Conservation (phyloP, 2,888 invertebrate genomes). For the Dryadula phaetusa region DNA sequence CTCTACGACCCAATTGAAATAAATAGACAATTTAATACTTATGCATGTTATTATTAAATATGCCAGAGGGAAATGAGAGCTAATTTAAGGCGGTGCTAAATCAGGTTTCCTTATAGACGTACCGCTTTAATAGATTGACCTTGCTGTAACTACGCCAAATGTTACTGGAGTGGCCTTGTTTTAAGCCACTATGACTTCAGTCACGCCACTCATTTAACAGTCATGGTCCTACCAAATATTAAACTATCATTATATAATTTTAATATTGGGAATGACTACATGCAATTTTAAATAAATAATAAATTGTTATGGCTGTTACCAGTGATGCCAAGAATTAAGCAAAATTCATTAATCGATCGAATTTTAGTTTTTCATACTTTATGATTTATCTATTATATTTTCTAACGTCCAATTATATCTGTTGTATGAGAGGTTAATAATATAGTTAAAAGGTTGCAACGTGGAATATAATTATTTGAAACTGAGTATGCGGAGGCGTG, state of each 20-base stretch:
- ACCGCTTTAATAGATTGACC: slow-evolving; percentile 55
- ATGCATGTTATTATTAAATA: slow-evolving; percentile 16
- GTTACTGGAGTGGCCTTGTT: slow-evolving; percentile 72
- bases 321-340: neutral
- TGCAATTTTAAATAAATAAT: neutral
- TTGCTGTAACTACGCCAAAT: slow-evolving; percentile 69
- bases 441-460: slow-evolving; percentile 29
- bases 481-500: slow-evolving; percentile 38
- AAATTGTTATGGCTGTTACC: neutral
- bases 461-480: slow-evolving; percentile 38
- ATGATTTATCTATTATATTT: neutral
- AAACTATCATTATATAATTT: slow-evolving; percentile 7
- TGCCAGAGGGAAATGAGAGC: slow-evolving; percentile 32
- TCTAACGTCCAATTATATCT: neutral
- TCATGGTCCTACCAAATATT: slow-evolving; percentile 26
- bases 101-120: slow-evolving; percentile 40
- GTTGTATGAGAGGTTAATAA: slow-evolving; percentile 12
- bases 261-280: neutral
- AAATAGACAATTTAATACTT: neutral
- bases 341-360: neutral
- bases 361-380: neutral
- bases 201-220: slow-evolving; percentile 57
- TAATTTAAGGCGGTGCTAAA: slow-evolving; percentile 41
- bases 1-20: neutral
- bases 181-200: slow-evolving; percentile 67